A percentile compares a stretch with the other conserved stretches of the same genome.
Evolutionary conservation across 2,797 vertebrate genomes (phyloP).

Genomic region (Cottoperca gobio): DNA sequence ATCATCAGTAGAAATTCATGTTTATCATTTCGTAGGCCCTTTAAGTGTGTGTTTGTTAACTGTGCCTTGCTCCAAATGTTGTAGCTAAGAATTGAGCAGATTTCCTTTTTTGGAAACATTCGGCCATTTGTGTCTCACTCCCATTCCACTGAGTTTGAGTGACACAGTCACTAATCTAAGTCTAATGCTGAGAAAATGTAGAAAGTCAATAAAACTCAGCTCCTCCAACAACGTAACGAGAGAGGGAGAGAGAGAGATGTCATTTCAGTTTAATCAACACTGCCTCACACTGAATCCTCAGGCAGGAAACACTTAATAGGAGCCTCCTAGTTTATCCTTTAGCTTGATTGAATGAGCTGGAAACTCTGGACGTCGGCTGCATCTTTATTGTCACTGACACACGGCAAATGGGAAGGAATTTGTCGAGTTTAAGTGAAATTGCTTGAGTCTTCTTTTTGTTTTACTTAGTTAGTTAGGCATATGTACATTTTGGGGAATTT

Average conservation of each 20-base stretch:
- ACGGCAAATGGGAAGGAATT: conserved; percentile 2
- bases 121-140: not conserved
- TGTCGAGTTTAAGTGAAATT: conserved; percentile 3
- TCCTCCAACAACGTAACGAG: conserved; percentile 17
- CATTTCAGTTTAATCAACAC: conserved; percentile 69
- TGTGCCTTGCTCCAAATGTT: not conserved
- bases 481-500: not conserved
- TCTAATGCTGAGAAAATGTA: conserved; percentile 55
- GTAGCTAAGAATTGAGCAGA: too few relatives aligned
- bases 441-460: not conserved
- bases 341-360: conserved; percentile 57
- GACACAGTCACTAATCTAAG: conserved; percentile 59
- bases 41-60: too few relatives aligned
- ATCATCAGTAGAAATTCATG: too few relatives aligned
- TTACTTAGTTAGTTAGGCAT: not conserved
- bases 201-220: conserved; percentile 56
- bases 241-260: conserved; percentile 38
- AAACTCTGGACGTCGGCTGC: conserved; percentile 13
- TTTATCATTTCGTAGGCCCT: too few relatives aligned
- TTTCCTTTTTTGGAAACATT: too few relatives aligned
- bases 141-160: conserved; percentile 54
- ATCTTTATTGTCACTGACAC: conserved; percentile 43
- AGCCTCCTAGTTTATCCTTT: conserved; percentile 53
- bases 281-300: conserved; percentile 57
- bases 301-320: conserved; percentile 65